Conservation (phyloP, 2,113 vertebrate species). For the Ascaphus truei region DNA sequence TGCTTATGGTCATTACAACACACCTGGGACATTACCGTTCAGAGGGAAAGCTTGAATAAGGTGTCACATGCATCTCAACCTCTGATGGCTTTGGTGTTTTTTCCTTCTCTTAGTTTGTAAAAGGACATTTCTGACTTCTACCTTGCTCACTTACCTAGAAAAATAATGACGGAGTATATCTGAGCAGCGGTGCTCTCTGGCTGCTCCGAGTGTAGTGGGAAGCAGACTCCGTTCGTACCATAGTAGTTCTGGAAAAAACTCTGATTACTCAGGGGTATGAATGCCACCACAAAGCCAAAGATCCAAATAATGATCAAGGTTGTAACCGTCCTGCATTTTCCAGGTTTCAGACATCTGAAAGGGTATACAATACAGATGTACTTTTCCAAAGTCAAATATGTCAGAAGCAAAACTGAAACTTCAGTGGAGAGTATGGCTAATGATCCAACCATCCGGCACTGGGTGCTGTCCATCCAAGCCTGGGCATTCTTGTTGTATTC, state of each 20-base stretch:
- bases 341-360: constrained; percentile 84
- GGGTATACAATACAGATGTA: constrained; percentile 96
- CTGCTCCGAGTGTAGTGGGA: constrained; percentile 91
- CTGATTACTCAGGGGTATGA: constrained; percentile 82
- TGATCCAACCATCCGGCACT: constrained; percentile 88
- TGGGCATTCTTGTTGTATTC: constrained; percentile 94
- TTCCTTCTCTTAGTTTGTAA: no score
- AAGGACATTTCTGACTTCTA: no score
- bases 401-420: constrained; percentile 91
- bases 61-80: no score
- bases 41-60: no score
- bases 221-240: constrained; percentile 92
- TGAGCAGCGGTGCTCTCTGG: constrained; percentile 82
- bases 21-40: no score
- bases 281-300: constrained; percentile 81
- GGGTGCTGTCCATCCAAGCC: constrained; percentile 89
- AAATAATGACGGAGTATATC: constrained; percentile 90
- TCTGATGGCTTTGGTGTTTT: no score
- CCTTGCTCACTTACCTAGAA: constrained; percentile 86
- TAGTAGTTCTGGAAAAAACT: constrained; percentile 91
- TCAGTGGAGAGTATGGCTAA: constrained; percentile 95
- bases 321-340: constrained; percentile 79
- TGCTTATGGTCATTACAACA: no score
- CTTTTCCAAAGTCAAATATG: constrained; percentile 94
- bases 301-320: constrained; percentile 86